phyloP scores from a whole-genome alignment of 2,113 vertebrate genomes.

The Pelodiscus sinensis region DNA sequence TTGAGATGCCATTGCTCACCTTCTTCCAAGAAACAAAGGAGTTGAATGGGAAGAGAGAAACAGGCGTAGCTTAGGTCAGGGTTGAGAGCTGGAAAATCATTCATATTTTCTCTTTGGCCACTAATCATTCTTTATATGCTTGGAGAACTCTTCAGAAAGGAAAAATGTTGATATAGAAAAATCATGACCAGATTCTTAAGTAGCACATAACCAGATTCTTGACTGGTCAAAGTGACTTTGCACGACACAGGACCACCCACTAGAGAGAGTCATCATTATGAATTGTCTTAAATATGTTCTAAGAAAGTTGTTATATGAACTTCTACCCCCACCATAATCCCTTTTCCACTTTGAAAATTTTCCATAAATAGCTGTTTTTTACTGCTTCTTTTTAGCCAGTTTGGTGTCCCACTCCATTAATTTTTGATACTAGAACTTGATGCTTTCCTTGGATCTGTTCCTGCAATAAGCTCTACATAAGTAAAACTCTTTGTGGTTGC shows the following conservation, averaged over 20 bases:
- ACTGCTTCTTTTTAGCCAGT: not conserved
- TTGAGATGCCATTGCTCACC: not conserved
- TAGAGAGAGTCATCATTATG: not conserved
- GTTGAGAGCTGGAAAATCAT: not conserved
- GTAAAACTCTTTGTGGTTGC: rapidly evolving
- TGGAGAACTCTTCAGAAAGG: not conserved
- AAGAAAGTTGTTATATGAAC: not conserved
- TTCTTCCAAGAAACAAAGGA: not conserved
- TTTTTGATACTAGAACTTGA: not conserved
- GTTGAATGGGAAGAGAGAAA: not conserved
- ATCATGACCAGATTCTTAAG: not conserved
- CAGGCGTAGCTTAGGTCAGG: not conserved
- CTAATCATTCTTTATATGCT: not conserved
- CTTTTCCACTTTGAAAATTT: not conserved
- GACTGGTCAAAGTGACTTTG: not conserved
- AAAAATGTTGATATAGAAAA: not conserved
- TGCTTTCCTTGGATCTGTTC: not conserved
- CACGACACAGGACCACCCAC: not conserved
- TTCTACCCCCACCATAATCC: not conserved
- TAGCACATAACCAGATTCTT: not conserved
- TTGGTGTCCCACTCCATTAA: not conserved
- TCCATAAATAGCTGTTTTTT: not conserved
- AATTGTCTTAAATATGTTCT: not conserved
- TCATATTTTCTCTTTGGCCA: rapidly evolving
- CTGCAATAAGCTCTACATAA: not conserved